Evolutionary conservation across 2,888 invertebrate species (phyloP).

Genomic region (Carcina quercana): DNA sequence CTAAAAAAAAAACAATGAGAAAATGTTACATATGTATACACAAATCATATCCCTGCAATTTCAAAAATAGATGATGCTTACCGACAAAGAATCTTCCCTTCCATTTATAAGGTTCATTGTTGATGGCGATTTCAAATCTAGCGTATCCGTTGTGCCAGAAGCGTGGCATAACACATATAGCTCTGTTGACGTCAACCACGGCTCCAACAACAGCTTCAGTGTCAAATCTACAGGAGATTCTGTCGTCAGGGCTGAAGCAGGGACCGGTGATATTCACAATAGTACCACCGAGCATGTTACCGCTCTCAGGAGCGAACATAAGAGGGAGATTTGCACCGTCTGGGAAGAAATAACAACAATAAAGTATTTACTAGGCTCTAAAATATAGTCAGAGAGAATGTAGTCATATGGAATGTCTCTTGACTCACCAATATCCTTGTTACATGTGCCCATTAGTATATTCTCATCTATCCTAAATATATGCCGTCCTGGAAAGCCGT

Average conservation of each 20-base stretch:
- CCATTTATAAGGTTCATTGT: slow-evolving; percentile 89
- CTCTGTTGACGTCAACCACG: slow-evolving; percentile 86
- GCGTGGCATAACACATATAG: slow-evolving; percentile 91
- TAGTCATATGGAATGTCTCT: no score
- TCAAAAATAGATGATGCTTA: no score
- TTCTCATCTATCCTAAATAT: slow-evolving; percentile 96
- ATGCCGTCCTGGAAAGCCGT: slow-evolving; percentile 91
- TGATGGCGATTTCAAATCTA: slow-evolving; percentile 88
- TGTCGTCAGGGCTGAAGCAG: slow-evolving; percentile 86
- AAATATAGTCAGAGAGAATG: not conserved
- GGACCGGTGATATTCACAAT: slow-evolving; percentile 97
- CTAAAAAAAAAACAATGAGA: slow-evolving; percentile 51
- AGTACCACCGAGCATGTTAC: slow-evolving; percentile 97
- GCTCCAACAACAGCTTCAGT: slow-evolving; percentile 85
- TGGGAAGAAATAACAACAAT: slow-evolving; percentile 32
- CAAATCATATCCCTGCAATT: not conserved
- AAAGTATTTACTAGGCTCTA: no score
- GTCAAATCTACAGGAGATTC: slow-evolving; percentile 89
- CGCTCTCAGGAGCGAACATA: slow-evolving; percentile 95
- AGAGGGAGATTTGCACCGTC: slow-evolving; percentile 88
- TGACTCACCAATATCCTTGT: slow-evolving; percentile 88
- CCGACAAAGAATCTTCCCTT: slow-evolving; percentile 93
- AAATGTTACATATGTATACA: not conserved
- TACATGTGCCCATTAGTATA: slow-evolving; percentile 94
- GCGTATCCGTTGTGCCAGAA: slow-evolving; percentile 92